Evolutionary conservation across 2,797 vertebrate genomes (phyloP).

Genomic region (Paedocypris micromegethes): DNA sequence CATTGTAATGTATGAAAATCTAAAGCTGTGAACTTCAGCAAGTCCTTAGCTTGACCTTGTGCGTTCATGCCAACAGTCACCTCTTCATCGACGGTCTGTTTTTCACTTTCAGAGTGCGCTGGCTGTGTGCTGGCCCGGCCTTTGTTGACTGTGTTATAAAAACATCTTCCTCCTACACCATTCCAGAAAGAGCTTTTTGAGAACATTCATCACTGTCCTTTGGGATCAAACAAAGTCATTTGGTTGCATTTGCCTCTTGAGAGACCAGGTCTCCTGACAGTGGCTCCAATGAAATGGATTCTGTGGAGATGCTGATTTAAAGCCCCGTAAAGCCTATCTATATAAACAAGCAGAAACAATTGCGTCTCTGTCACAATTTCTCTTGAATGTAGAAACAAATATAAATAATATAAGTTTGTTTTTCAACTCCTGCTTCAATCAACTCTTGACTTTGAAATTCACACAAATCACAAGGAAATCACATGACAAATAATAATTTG

Average conservation of each 20-base stretch:
- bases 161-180: slow-evolving; percentile 21
- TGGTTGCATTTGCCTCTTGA: slow-evolving; percentile 9
- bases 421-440: no score
- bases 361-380: no score
- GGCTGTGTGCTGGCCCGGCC: slow-evolving; percentile 11
- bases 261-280: background rate
- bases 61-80: slow-evolving; percentile 35
- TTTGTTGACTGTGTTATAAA: slow-evolving; percentile 38
- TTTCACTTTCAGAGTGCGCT: slow-evolving; percentile 8
- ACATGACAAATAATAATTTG: no score
- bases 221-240: slow-evolving; percentile 22
- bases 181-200: slow-evolving; percentile 13
- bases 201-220: slow-evolving; percentile 15
- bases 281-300: no score
- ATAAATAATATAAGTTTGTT: no score
- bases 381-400: no score
- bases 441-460: no score
- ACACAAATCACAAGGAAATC: no score
- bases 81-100: slow-evolving; percentile 2
- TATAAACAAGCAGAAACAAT: no score
- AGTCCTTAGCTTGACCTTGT: slow-evolving; percentile 58
- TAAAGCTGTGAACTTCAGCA: slow-evolving; percentile 48
- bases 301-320: no score
- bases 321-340: no score
- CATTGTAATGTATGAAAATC: slow-evolving; percentile 50